Evolutionary conservation across 2,113 vertebrate species (phyloP), one percentile per base, ranked within the genome.

Genomic region (Oriolus oriolus): DNA sequence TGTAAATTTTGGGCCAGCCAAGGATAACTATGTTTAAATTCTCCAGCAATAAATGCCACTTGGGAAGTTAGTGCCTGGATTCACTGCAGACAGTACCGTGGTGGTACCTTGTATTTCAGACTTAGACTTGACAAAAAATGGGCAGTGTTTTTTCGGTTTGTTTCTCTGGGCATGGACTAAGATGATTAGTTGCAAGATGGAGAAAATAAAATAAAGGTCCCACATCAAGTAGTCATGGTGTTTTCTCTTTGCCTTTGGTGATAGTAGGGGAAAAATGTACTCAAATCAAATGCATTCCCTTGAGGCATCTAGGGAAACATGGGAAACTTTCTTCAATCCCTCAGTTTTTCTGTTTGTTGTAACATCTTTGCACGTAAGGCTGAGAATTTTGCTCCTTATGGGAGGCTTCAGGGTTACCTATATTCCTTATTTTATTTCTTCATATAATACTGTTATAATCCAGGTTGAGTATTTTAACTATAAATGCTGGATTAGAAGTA

Each of bases 171-270:
- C 61, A 7, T 24, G 37, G 21, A 56, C 42, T 83, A 30, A 54
- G 21, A 47, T 49, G 52, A 17, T 87, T 7, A 52, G 41, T 47
- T 88, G 47, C 52, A 64, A 57, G 42, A 39, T 5, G 6, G 57
- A 75, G 47, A 70, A 57, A 87, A 89, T 22, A 70, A 79, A 59
- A 37, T 18, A 24, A 76, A 83, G 54, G n/a, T 68, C 11, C 13
- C 11, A 12, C n/a, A n/a, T 70, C 10, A 44, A 39, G 23, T 20
- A 50, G 20, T 23, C 0, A 0, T 12, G 14, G 33, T 75, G 18
- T 76, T 76, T 70, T 47, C 35, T 81, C 0, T 1, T 47, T 64
- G 20, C 16, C 10, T 87, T 84, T 69, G 42, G 23, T 90, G 65
- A 24, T 24, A 35, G n/a, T 16, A 45, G 23, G 64, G 59, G 37